Conservation (phyloP, 1,140 invertebrate species). For the Hyphantria cunea region DNA sequence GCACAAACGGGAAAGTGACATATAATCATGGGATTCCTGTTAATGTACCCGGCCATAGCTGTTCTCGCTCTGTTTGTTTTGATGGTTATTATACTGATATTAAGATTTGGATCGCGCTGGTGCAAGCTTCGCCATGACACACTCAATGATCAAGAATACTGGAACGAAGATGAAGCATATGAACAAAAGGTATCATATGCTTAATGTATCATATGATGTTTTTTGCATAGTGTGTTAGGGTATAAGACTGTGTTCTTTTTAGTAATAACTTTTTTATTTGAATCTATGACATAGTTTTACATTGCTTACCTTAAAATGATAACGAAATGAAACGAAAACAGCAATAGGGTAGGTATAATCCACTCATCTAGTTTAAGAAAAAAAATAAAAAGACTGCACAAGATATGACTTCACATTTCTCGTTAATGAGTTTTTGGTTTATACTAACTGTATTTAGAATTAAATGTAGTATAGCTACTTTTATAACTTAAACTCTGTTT, state of each 20-base stretch:
- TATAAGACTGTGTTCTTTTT: neutral
- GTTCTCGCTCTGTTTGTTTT: constrained; percentile 88
- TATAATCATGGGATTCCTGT: constrained; percentile 88
- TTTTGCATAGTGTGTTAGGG: neutral
- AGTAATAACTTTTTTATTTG: no score
- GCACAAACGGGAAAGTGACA: constrained; percentile 91
- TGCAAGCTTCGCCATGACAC: constrained; percentile 87
- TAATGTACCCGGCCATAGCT: constrained; percentile 88
- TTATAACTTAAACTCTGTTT: no score
- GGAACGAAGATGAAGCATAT: constrained; percentile 67
- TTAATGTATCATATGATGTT: constrained; percentile 23
- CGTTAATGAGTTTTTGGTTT: no score
- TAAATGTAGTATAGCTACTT: no score
- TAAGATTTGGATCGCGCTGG: constrained; percentile 87
- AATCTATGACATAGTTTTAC: no score
- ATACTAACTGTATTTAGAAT: no score
- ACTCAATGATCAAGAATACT: constrained; percentile 67
- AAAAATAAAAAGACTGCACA: no score
- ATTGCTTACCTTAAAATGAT: no score
- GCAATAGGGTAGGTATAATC: no score
- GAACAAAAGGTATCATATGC: constrained; percentile 74
- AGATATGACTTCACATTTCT: no score
- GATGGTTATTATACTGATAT: constrained; percentile 87
- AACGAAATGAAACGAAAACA: no score
- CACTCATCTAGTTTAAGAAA: no score